These are phyloP conservation scores for Thalassoma bifasciatum DNA, from an alignment of 2,113 vertebrate genomes.

Conservation along the genomic window DNA sequence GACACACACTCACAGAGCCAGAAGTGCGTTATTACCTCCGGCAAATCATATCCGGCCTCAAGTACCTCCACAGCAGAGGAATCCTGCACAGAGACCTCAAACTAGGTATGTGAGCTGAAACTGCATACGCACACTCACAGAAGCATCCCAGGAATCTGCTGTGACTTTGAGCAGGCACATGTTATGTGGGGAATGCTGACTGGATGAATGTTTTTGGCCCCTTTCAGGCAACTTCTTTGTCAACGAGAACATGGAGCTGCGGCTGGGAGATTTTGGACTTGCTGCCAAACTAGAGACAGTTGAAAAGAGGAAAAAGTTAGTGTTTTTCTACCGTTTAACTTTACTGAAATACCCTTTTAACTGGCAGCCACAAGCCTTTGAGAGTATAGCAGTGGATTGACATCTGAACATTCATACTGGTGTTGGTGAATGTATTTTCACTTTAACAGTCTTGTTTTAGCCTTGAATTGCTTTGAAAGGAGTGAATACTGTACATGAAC, in stretches of 20 bases:
- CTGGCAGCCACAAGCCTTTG: too few species aligned
- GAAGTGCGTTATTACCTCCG: conserved; percentile 98
- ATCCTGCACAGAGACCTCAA: conserved; percentile 98
- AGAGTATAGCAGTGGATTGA: too few species aligned
- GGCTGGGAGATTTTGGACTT: conserved; percentile 96
- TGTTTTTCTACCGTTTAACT: background rate
- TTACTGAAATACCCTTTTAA: background rate
- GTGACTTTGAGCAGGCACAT: conserved; percentile 26
- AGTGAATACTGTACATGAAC: background rate
- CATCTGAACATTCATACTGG: too few species aligned
- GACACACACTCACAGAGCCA: conserved; percentile 94
- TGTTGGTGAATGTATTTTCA: background rate
- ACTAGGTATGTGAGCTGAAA: conserved; percentile 83
- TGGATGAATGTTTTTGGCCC: conserved; percentile 47
- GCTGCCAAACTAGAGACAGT: conserved; percentile 90
- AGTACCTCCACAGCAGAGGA: conserved; percentile 94
- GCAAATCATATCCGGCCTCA: conserved; percentile 96
- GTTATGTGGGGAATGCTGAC: conserved; percentile 63
- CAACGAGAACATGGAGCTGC: conserved; percentile 98
- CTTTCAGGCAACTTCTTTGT: conserved; percentile 96
- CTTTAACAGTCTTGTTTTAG: background rate
- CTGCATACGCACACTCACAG: background rate
- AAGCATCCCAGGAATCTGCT: conserved; percentile 68
- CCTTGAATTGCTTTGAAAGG: background rate
- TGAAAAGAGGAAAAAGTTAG: conserved; percentile 95